These are phyloP conservation scores for Rhagologus leucostigma DNA, from an alignment of 2,113 vertebrate species.

Conservation along the genomic window DNA sequence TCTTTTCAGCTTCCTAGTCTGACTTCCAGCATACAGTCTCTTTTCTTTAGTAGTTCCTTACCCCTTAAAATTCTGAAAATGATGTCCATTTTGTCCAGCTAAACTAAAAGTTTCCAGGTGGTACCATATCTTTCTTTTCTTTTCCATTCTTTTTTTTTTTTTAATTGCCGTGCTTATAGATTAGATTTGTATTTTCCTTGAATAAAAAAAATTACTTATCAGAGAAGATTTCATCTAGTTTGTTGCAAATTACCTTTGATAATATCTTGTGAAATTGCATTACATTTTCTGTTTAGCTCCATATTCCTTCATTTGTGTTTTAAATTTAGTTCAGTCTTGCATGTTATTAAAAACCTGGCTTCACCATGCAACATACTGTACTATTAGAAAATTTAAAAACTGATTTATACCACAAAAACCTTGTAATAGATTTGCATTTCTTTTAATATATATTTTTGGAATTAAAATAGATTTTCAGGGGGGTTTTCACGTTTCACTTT, in stretches of 20 bases:
- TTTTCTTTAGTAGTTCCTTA: not conserved
- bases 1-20: not conserved
- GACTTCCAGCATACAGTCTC: not conserved
- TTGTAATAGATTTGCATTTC: not conserved
- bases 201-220: not conserved
- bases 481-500: not conserved
- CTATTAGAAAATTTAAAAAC: not conserved
- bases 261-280: not conserved
- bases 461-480: not conserved
- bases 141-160: not conserved
- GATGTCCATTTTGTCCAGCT: not conserved
- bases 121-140: not conserved
- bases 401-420: not conserved
- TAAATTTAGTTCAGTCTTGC: not conserved
- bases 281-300: not conserved
- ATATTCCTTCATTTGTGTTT: not conserved
- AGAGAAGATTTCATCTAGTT: not conserved
- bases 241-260: not conserved
- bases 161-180: not conserved
- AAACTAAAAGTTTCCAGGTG: not conserved
- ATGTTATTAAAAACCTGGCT: not conserved
- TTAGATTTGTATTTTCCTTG: not conserved
- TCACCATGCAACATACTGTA: not conserved
- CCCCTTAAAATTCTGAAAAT: not conserved
- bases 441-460: not conserved